phyloP scores from a whole-genome alignment of 2,797 vertebrate species.

The Cygnus olor region DNA sequence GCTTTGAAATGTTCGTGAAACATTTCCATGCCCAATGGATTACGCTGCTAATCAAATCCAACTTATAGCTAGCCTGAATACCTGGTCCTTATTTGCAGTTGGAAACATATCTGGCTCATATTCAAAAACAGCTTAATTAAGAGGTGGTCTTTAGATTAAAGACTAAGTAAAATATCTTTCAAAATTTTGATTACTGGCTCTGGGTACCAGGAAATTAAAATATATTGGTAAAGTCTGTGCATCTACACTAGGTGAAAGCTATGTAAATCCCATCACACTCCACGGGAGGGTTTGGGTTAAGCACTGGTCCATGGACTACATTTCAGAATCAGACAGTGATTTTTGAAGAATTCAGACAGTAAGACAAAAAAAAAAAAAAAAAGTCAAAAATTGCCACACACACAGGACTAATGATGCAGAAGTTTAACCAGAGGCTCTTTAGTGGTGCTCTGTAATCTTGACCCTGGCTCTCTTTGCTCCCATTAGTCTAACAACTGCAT shows the following conservation, averaged over 20 bases:
- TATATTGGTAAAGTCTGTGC: background rate
- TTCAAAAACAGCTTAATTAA: background rate
- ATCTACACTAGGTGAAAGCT: background rate
- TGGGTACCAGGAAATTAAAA: background rate
- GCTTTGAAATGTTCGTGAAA: slow-evolving; percentile 22
- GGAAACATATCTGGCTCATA: background rate
- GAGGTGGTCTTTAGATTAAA: background rate
- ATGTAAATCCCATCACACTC: fast-evolving
- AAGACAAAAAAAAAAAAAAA: background rate
- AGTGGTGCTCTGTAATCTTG: background rate
- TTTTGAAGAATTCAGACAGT: background rate
- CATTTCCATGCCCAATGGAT: slow-evolving; percentile 18
- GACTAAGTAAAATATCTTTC: background rate
- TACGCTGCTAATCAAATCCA: slow-evolving; percentile 16
- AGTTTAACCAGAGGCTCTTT: background rate
- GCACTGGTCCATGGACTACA: background rate
- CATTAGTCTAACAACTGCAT: background rate
- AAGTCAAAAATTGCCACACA: background rate
- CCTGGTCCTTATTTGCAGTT: background rate
- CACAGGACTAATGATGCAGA: background rate
- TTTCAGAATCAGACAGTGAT: background rate
- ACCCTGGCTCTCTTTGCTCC: background rate
- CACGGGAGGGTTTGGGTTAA: background rate
- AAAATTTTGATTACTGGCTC: background rate
- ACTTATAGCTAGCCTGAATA: background rate